These are phyloP conservation scores for Magallana angulata DNA, from an alignment of 1,140 invertebrate species.

Conservation along the genomic window DNA sequence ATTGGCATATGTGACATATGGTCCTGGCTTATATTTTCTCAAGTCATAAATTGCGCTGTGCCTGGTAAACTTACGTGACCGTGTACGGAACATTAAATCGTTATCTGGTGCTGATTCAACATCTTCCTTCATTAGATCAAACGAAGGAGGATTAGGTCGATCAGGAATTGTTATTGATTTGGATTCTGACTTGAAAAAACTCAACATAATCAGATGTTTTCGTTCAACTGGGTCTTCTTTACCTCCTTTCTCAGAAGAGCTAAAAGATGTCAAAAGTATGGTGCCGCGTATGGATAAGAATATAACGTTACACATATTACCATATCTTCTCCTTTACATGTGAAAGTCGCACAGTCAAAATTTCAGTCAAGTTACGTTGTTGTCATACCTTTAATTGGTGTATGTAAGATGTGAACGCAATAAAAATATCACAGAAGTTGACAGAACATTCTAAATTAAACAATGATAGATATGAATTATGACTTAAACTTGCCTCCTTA, in stretches of 20 bases:
- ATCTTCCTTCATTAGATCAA: slow-evolving; percentile 8
- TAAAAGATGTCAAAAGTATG: background rate
- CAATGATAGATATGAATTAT: background rate
- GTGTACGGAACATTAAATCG: background rate
- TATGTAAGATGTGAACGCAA: too few relatives aligned
- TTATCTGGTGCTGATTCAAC: background rate
- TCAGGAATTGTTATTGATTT: slow-evolving; percentile 24
- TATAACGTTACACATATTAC: background rate
- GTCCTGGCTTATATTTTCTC: too few relatives aligned
- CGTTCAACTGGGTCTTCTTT: background rate
- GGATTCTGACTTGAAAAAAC: slow-evolving; percentile 4
- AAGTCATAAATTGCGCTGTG: too few relatives aligned
- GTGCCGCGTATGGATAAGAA: background rate
- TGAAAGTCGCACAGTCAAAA: too few relatives aligned
- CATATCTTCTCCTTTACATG: background rate
- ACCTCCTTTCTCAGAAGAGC: background rate
- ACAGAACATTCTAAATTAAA: too few relatives aligned
- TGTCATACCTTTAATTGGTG: too few relatives aligned
- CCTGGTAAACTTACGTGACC: background rate
- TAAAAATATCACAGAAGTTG: too few relatives aligned
- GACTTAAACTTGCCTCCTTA: background rate
- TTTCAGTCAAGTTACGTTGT: too few relatives aligned
- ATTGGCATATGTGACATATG: too few relatives aligned
- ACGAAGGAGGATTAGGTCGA: background rate
- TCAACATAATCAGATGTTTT: background rate